Evolutionary conservation across 2,888 invertebrate genomes (phyloP), one percentile per base, ranked within the genome.

Genomic region (Lithophane leautieri): DNA sequence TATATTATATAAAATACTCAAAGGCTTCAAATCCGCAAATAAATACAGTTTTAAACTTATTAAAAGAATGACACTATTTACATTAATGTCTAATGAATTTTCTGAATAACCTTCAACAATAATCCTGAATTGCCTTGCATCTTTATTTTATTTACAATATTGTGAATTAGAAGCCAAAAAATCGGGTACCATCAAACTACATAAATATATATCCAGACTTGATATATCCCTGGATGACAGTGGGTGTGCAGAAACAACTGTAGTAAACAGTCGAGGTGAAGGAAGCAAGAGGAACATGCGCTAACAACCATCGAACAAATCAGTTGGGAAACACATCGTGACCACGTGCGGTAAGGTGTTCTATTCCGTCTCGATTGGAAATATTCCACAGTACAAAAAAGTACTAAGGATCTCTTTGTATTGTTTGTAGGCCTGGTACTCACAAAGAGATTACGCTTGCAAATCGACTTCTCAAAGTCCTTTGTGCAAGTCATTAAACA

Each of bases 211-310:
- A 73, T 73, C 61, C 61, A 67, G 50, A 73, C 69, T 77, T 78
- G 77, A 81, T 76, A 75, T 54, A 76, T 76, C 72, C 78, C 81
- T 81, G 81, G 73, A 79, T 77, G 65, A 83, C 44, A 81, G 80
- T 78, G 82, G 84, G 78, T 40, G 88, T 90, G 86, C 85, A 86
- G 68, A 77, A 79, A 78, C 84, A 82, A 84, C 85, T 86, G 82
- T 78, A 78, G 82, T 76, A 65, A 78, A 83, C 79, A 85, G 76
- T 82, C 73, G 90, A 90, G 88, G 92, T 92, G 90, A 88, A 86
- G 82, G 50, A 94, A 94, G 95, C 95, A 95, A 95, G 94, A 94
- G 94, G 94, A 93, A 91, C 96, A 96, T 96, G 96, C 96, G 95
- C 94, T 94, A 91, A 94, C 96, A 96, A 96, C 95, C 96, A 95